Evolutionary conservation across 2,113 vertebrate genomes (phyloP).

Genomic region (Thryonomys swinderianus): DNA sequence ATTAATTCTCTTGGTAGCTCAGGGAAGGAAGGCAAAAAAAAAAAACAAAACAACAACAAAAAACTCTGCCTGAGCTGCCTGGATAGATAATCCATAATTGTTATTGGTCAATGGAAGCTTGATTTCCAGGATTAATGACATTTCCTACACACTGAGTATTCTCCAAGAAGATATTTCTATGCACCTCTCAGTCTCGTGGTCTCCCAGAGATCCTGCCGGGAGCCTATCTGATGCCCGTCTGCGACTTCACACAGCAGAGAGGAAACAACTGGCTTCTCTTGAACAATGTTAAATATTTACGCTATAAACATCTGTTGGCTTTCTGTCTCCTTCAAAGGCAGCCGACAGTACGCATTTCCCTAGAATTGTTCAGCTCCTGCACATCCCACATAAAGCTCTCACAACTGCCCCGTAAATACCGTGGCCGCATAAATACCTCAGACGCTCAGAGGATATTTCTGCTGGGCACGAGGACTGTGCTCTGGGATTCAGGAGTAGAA

Average conservation of each 20-base stretch:
- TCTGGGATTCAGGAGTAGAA: neutral
- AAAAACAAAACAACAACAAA: no score
- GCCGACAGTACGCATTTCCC: neutral
- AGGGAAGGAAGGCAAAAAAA: conserved; percentile 58
- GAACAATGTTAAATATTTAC: neutral
- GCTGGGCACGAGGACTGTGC: accelerated
- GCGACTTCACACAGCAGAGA: neutral
- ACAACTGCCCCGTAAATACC: neutral
- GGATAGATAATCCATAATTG: conserved; percentile 21
- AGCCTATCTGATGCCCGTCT: neutral
- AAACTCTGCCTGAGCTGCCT: neutral
- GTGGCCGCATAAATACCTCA: neutral
- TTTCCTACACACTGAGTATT: conserved; percentile 36
- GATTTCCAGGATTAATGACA: conserved; percentile 48
- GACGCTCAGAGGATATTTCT: neutral
- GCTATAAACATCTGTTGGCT: neutral
- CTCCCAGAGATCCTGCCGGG: neutral
- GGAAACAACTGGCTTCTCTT: neutral
- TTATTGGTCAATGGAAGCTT: conserved; percentile 29
- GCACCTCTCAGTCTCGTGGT: neutral
- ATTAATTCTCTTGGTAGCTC: conserved; percentile 75
- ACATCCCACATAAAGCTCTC: neutral
- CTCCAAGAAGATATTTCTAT: conserved; percentile 52
- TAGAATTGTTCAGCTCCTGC: neutral
- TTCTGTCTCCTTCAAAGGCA: neutral